These are phyloP conservation scores for Cryptoprocta ferox DNA, from an alignment of 2,797 vertebrate genomes.

Conservation along the genomic window DNA sequence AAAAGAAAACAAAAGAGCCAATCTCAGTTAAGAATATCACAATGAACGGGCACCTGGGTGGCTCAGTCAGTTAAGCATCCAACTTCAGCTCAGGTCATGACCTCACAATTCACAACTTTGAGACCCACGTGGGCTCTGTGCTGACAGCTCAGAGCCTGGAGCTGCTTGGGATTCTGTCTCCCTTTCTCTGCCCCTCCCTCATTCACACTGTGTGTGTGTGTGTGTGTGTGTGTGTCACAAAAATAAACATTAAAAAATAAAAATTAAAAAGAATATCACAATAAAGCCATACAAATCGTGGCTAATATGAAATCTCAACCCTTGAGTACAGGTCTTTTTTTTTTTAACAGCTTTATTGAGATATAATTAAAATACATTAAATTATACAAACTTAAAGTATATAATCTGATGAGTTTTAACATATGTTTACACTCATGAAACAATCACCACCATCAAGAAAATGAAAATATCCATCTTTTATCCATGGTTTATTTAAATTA, in stretches of 20 bases:
- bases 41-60: neutral
- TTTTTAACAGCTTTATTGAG: neutral
- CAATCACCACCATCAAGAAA: neutral
- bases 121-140: too few species aligned
- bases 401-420: neutral
- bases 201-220: too few species aligned
- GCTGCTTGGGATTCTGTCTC: too few species aligned
- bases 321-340: neutral
- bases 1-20: neutral
- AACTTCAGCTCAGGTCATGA: too few species aligned
- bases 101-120: too few species aligned
- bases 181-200: too few species aligned
- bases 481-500: neutral
- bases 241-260: too few species aligned
- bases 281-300: neutral
- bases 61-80: too few species aligned
- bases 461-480: neutral
- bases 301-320: slow-evolving; percentile 24
- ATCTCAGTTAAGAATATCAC: slow-evolving; percentile 7
- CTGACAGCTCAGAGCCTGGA: too few species aligned
- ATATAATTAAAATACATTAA: neutral
- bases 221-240: too few species aligned
- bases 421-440: neutral
- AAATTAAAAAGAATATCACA: neutral
- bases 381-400: neutral